Base-by-base conservation (phyloP, 2,888 invertebrate genomes). In the Ypsolopha scabrella region DNA sequence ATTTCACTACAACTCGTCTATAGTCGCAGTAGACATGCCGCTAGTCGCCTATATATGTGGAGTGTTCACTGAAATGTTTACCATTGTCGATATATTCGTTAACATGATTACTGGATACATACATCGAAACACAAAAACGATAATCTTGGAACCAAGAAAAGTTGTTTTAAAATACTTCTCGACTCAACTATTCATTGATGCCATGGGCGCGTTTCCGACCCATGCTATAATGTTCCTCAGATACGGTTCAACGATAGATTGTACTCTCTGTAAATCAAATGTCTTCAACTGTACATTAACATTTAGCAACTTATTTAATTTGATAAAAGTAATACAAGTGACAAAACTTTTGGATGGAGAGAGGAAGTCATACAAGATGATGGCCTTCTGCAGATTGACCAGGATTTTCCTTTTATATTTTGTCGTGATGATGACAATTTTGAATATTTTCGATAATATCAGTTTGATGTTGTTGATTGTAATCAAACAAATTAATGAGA, bases 121-220 rank as follows among this genome's bases (percentile, higher is more conserved):
- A 0, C 57, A 67, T 11, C 13, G 55, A 0, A 52, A 53, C 8
- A 46, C 53, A 1, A 57, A 59, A 8, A 58, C 53, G 36, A 55
- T 68, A 0, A 46, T 65, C 1, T 52, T 72, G 8, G 59, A 65
- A 6, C 35, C 50, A 0, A 35, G 51, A 4, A 54, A 56, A 6
- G 56, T 62, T 1, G 14, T 62, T 0, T n/a, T 60, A 0, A 55
- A 61, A 4, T 70, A 63, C 53, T 59, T 62, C 34, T 62, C 62
- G 0, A 67, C 57, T 0, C 64, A 64, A 10, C 39, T 70, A 6
- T 69, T 65, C 49, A 8, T 71, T 0, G 65, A 71, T 41, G 57
- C 54, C 0, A 57, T 57, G 0, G 60, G 64, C 1, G 61, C 67
- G 1, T 58, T 68, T n/a, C 70, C 70, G 0, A 35, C 64, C 0